Evolutionary conservation across 2,888 invertebrate species (phyloP), one percentile per base, ranked within the genome.

Genomic region (Allygus modestus): DNA sequence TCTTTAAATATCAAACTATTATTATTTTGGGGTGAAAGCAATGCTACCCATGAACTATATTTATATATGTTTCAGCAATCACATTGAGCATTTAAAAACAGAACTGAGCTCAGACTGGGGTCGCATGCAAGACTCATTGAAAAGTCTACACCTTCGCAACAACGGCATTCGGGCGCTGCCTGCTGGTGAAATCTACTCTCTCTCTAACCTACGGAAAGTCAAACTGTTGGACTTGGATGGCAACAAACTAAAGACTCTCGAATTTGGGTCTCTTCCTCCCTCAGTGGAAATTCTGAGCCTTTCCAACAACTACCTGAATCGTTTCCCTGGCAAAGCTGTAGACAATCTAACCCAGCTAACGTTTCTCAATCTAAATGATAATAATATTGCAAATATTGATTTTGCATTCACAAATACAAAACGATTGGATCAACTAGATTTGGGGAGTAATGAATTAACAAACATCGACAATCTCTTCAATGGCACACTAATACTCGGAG

Each of bases 391-490:
- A 77, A 90, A 91, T 82, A 91, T 94, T 85, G 91, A 92, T 37
- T 91, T 92, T 88, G 92, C 92, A 65, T 91, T 91, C 88, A 92
- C 93, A 87, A 92, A 92, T 88, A 91, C 92, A 69, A 94, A 94
- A 89, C 94, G 93, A 88, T 90, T 97, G 86, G 96, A 97, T 89
- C 96, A 95, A 89, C 91, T 97, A 87, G 97, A 97, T 90, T 91
- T 97, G 88, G 96, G 96, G 86, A 95, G 96, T 90, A 97, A 97
- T 90, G 94, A 95, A 89, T 92, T 97, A 85, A 94, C 82, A 12
- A 79, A 69, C 15, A 28, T 87, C 5, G 81, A 85, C 83, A 87
- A 87, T 82, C 77, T 86, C 84, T 90, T 90, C 88, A 90, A 90
- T 88, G 89, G 89, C 85, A 89, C 90, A 71, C 86, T 91, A 54